A percentile compares a stretch with the other conserved stretches of the same genome.
These are phyloP conservation scores for Euschistus heros DNA, from an alignment of 1,140 invertebrate species.

Conservation along the genomic window DNA sequence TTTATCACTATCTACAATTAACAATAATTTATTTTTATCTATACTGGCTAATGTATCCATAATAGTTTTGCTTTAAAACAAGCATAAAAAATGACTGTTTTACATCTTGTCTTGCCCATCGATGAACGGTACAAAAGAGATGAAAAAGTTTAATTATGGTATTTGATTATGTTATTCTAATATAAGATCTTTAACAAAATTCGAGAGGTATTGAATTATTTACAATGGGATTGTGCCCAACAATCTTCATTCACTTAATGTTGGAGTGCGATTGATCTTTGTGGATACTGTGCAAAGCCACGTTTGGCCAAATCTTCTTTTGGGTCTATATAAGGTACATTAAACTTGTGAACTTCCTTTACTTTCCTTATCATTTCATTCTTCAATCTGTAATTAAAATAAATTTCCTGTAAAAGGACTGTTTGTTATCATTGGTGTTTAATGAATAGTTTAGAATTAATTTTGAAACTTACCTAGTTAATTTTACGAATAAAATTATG, in stretches of 20 bases:
- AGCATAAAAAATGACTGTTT: no score
- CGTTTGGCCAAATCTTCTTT: conserved; percentile 8
- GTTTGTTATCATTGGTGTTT: neutral
- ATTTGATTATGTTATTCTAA: no score
- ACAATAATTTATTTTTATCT: no score
- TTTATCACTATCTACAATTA: no score
- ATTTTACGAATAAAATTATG: conserved; percentile 4
- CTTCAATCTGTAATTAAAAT: neutral
- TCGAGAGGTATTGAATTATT: no score
- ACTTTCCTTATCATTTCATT: neutral
- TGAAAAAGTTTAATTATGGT: no score
- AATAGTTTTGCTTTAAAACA: no score
- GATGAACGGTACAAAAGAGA: no score
- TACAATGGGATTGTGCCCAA: no score
- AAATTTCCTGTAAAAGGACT: neutral
- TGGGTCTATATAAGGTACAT: conserved; percentile 7
- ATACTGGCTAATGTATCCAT: no score
- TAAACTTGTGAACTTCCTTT: conserved; percentile 13
- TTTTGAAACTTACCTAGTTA: neutral
- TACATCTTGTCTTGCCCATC: no score
- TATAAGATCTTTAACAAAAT: no score
- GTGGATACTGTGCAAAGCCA: neutral
- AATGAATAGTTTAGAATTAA: neutral
- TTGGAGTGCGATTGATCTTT: neutral
- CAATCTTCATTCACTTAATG: neutral